Conservation (phyloP, 2,888 invertebrate species). For the Hirtodrosophila duncani region DNA sequence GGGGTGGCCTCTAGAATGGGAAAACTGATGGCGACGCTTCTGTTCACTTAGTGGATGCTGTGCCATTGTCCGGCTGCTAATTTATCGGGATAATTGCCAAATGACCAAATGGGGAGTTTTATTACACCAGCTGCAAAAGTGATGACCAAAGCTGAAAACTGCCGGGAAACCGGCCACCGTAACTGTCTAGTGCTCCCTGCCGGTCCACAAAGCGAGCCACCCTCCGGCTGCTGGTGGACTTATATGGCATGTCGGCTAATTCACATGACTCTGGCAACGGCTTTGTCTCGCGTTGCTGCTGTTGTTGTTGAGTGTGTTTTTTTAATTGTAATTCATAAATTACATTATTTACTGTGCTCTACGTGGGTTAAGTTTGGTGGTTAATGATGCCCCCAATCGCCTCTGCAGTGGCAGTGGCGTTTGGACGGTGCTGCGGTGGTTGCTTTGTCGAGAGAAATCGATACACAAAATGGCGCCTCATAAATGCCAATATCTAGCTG, state of each 20-base stretch:
- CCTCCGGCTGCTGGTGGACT: not conserved
- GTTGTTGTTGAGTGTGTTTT: constrained; percentile 52
- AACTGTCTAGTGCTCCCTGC: not conserved
- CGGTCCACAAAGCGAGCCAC: not conserved
- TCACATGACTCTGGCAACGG: no score
- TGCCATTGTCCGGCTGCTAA: constrained; percentile 68
- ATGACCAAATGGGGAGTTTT: constrained; percentile 78
- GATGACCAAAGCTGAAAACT: constrained; percentile 66
- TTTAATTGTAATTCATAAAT: constrained; percentile 77
- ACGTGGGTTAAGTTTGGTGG: constrained; percentile 18
- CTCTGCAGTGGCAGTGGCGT: constrained; percentile 2
- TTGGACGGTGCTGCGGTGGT: constrained; percentile 12
- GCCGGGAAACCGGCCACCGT: constrained; percentile 15
- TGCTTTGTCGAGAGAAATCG: constrained; percentile 11
- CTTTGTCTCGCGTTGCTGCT: not conserved
- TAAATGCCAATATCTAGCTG: constrained; percentile 17
- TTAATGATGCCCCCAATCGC: constrained; percentile 22
- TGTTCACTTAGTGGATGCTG: constrained; percentile 42
- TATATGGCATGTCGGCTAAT: constrained; percentile 14
- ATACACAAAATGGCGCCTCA: constrained; percentile 32
- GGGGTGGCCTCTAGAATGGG: constrained; percentile 4
- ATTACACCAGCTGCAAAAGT: constrained; percentile 72
- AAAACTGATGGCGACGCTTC: constrained; percentile 14
- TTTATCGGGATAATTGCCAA: constrained; percentile 78
- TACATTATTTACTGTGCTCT: constrained; percentile 59